These are phyloP conservation scores for Tetraneura akinire DNA, from an alignment of 1,140 invertebrate genomes.

Conservation along the genomic window DNA sequence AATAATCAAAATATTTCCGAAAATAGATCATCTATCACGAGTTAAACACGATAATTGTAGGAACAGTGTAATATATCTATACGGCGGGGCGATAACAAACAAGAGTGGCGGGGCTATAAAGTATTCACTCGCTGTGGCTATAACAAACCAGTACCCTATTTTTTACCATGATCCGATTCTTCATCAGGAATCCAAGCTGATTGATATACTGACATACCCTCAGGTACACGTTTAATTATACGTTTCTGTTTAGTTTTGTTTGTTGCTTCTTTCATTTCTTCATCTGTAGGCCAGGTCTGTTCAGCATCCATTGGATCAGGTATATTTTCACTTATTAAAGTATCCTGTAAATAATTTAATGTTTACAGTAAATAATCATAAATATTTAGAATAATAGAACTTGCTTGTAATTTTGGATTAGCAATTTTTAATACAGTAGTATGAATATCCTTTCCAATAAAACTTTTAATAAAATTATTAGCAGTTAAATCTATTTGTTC, in stretches of 20 bases:
- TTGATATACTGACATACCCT: conserved; percentile 95
- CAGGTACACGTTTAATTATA: conserved; percentile 80
- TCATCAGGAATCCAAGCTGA: conserved; percentile 90
- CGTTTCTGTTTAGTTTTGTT: conserved; percentile 63
- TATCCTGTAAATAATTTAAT: conserved; percentile 63
- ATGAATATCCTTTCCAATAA: conserved; percentile 21
- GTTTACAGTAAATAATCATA: conserved; percentile 18
- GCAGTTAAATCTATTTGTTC: conserved; percentile 71
- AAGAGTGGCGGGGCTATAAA: no score
- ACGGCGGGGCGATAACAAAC: no score
- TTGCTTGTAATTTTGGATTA: conserved; percentile 68
- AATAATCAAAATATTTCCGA: no score
- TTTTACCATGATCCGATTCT: conserved; percentile 61
- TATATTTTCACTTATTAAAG: conserved; percentile 76
- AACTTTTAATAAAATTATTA: conserved; percentile 66
- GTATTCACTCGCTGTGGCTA: no score
- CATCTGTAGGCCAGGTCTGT: conserved; percentile 93
- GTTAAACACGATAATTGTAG: no score
- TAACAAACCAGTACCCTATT: no score
- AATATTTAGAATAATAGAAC: conserved; percentile 3
- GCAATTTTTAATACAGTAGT: conserved; percentile 66
- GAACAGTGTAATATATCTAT: no score
- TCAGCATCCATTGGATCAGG: conserved; percentile 92
- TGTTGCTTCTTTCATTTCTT: conserved; percentile 78
- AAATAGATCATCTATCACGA: no score